Percentiles rank a stretch among this genome's conserved stretches.
Evolutionary conservation across 92 coral and sea anemone genomes (phyloP).

Genomic region (Galaxea fascicularis): DNA sequence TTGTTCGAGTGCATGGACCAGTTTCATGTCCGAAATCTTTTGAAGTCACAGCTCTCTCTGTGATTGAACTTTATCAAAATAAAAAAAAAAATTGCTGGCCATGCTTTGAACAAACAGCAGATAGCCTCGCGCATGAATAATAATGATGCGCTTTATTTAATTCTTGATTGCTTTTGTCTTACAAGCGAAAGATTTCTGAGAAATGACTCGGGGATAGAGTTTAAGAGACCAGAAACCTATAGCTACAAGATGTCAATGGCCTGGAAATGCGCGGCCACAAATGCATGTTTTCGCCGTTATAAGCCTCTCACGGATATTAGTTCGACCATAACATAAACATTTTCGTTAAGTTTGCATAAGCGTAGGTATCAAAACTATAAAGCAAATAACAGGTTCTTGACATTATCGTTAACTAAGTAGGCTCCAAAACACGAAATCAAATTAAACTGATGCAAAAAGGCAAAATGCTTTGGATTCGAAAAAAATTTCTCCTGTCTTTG

Average conservation of each 20-base stretch:
- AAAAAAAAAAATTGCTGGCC: background rate
- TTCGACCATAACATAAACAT: slow-evolving; percentile 8
- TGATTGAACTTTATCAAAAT: background rate
- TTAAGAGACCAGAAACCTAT: background rate
- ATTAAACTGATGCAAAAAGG: background rate
- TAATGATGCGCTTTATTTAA: background rate
- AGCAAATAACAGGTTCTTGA: slow-evolving; percentile 3
- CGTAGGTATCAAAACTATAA: slow-evolving; percentile 1
- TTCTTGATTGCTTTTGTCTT: background rate
- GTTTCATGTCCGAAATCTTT: background rate
- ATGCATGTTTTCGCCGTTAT: background rate
- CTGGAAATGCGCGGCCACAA: background rate
- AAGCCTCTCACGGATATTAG: background rate
- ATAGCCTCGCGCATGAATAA: background rate
- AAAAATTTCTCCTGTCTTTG: no score
- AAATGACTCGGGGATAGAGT: background rate
- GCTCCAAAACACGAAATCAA: background rate
- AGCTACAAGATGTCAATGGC: background rate
- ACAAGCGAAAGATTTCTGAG: background rate
- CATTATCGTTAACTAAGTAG: background rate
- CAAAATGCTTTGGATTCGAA: no score
- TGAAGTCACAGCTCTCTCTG: background rate
- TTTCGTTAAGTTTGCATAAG: slow-evolving; percentile 5
- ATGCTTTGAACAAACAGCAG: background rate
- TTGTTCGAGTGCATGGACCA: background rate